A percentile compares a stretch with the other conserved stretches of the same genome.
Evolutionary conservation across 2,113 vertebrate species (phyloP).

Genomic region (Hoplias malabaricus): DNA sequence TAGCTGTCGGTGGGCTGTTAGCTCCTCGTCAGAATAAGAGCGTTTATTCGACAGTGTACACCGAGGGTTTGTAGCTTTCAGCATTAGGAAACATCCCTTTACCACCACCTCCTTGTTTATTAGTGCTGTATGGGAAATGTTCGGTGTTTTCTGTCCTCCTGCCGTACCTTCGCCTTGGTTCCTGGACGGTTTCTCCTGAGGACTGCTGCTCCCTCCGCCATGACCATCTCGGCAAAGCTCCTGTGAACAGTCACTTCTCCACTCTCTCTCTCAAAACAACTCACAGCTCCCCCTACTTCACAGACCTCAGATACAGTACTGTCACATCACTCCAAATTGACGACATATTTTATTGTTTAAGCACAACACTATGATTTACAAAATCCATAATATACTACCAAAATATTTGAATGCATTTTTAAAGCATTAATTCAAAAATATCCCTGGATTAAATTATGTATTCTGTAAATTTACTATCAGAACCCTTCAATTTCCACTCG

Average conservation of each 20-base stretch:
- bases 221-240: constrained; percentile 90
- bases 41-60: not conserved
- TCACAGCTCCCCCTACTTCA: not conserved
- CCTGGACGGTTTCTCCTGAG: constrained; percentile 94
- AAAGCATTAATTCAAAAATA: too few species aligned
- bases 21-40: not conserved
- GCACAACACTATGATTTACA: too few species aligned
- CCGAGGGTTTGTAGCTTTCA: not conserved
- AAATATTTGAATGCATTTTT: too few species aligned
- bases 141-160: not conserved
- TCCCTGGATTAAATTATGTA: too few species aligned
- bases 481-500: too few species aligned
- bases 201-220: constrained; percentile 96
- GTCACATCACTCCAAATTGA: too few species aligned
- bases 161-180: constrained; percentile 88
- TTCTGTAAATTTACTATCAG: too few species aligned
- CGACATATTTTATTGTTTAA: too few species aligned
- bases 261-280: not conserved
- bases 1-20: not conserved
- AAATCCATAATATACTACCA: too few species aligned
- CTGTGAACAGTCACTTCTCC: constrained; percentile 16
- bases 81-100: not conserved
- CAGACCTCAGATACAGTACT: not conserved
- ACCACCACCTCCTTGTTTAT: not conserved
- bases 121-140: not conserved